Percentiles rank a stretch among this genome's conserved stretches.
These are phyloP conservation scores for Nomada fucata DNA, from an alignment of 2,888 invertebrate genomes.

Conservation along the genomic window DNA sequence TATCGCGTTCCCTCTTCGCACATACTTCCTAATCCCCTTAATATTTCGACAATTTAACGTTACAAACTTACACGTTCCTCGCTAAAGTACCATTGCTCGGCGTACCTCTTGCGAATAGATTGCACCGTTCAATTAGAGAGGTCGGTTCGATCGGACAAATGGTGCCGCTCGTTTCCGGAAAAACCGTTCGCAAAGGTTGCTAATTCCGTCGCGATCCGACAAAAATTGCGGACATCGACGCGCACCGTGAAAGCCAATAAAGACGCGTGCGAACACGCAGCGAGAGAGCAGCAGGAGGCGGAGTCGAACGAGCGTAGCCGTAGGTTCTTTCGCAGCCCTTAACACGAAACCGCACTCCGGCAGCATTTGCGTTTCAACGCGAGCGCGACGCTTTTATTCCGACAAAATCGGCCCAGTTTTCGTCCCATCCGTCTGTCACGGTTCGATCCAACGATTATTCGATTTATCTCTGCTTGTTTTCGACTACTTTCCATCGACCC, in stretches of 20 bases:
- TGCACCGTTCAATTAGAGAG: too few relatives aligned
- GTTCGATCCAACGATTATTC: slow-evolving; percentile 43
- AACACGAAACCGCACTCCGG: slow-evolving; percentile 68
- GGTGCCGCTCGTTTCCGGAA: background rate
- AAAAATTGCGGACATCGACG: slow-evolving; percentile 9
- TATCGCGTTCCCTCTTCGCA: too few relatives aligned
- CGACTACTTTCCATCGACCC: background rate
- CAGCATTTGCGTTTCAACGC: slow-evolving; percentile 66
- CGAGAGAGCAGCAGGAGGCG: slow-evolving; percentile 18
- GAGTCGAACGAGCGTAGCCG: slow-evolving; percentile 28
- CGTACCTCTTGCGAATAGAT: too few relatives aligned
- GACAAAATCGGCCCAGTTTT: slow-evolving; percentile 31
- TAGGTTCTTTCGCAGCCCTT: slow-evolving; percentile 50
- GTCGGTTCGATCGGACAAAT: too few relatives aligned
- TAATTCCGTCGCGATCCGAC: background rate
- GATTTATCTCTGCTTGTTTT: slow-evolving; percentile 51
- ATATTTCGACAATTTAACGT: too few relatives aligned
- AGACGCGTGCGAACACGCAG: slow-evolving; percentile 40
- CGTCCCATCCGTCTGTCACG: background rate
- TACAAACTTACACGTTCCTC: too few relatives aligned
- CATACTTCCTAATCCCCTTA: too few relatives aligned
- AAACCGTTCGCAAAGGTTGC: background rate
- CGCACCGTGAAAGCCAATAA: slow-evolving; percentile 31
- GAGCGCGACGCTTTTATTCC: slow-evolving; percentile 49
- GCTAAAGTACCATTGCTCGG: too few relatives aligned